Conservation (phyloP, 2,797 vertebrate species). For the Orestias chungarensis region DNA sequence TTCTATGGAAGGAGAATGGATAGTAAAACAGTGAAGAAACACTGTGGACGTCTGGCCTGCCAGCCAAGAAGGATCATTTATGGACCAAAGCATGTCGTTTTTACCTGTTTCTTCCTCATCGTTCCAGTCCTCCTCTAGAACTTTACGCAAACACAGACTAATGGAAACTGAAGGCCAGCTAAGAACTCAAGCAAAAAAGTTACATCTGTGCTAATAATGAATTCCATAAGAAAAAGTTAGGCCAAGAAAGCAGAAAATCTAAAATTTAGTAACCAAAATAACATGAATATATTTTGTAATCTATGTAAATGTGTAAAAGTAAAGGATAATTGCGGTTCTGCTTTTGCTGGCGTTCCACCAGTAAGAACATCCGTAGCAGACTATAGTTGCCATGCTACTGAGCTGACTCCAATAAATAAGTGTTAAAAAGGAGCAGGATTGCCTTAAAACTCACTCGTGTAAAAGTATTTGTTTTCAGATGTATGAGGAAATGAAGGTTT, state of each 20-base stretch:
- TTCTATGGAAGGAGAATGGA: constrained; percentile 96
- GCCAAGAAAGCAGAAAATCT: not conserved
- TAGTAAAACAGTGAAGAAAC: constrained; percentile 63
- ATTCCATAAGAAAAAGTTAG: not conserved
- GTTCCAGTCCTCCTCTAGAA: constrained; percentile 30
- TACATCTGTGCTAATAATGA: constrained; percentile 8
- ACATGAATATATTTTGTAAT: constrained; percentile 16
- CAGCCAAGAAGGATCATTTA: constrained; percentile 81
- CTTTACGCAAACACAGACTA: constrained; percentile 12
- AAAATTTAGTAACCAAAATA: not conserved
- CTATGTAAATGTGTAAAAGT: constrained; percentile 12
- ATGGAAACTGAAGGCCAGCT: constrained; percentile 13
- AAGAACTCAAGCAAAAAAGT: not conserved
- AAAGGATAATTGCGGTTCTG: constrained; percentile 22
- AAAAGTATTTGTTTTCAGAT: constrained; percentile 34
- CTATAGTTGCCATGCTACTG: constrained; percentile 15
- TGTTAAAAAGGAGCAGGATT: constrained; percentile 45
- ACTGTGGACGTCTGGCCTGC: constrained; percentile 21
- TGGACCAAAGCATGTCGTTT: constrained; percentile 88
- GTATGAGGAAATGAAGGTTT: not conserved
- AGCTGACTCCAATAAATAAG: constrained; percentile 35
- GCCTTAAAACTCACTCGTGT: constrained; percentile 66
- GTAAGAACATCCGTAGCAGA: constrained; percentile 13
- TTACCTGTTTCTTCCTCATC: constrained; percentile 52
- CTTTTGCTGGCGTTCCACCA: constrained; percentile 9